These are phyloP conservation scores for Heliconius aoede DNA, from an alignment of 2,888 invertebrate species.

Conservation along the genomic window DNA sequence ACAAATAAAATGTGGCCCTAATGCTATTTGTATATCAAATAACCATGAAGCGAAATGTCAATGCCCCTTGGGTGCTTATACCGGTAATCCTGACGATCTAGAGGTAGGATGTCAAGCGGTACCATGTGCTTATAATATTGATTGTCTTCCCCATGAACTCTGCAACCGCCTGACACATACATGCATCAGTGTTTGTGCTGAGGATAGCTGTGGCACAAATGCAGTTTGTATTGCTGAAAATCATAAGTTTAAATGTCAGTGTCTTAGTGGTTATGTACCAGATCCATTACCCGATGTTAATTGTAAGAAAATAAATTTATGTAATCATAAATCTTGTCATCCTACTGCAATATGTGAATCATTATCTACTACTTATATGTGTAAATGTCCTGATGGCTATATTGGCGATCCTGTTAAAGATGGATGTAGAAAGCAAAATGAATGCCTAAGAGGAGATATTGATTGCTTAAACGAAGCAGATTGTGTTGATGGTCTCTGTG, in stretches of 20 bases:
- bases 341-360: slow-evolving; percentile 90
- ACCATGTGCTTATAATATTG: slow-evolving; percentile 93
- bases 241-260: slow-evolving; percentile 92
- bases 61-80: slow-evolving; percentile 93
- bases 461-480: slow-evolving; percentile 91
- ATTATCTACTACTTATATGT: slow-evolving; percentile 86
- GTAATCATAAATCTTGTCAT: slow-evolving; percentile 92
- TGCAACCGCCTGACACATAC: slow-evolving; percentile 93
- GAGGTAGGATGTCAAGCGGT: slow-evolving; percentile 90
- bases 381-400: slow-evolving; percentile 90
- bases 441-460: slow-evolving; percentile 87
- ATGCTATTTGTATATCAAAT: slow-evolving; percentile 93
- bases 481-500: slow-evolving; percentile 88
- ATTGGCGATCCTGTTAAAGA: slow-evolving; percentile 89
- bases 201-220: slow-evolving; percentile 92
- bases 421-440: slow-evolving; percentile 91
- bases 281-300: slow-evolving; percentile 93
- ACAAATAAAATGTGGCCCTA: slow-evolving; percentile 90
- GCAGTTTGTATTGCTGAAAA: slow-evolving; percentile 94
- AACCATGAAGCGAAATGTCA: slow-evolving; percentile 95
- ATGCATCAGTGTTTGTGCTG: slow-evolving; percentile 91
- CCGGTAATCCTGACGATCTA: slow-evolving; percentile 92
- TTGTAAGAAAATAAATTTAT: slow-evolving; percentile 88
- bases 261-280: slow-evolving; percentile 91
- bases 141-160: slow-evolving; percentile 90